Evolutionary conservation across 2,888 invertebrate species (phyloP).

Genomic region (Eupeodes latifasciatus): DNA sequence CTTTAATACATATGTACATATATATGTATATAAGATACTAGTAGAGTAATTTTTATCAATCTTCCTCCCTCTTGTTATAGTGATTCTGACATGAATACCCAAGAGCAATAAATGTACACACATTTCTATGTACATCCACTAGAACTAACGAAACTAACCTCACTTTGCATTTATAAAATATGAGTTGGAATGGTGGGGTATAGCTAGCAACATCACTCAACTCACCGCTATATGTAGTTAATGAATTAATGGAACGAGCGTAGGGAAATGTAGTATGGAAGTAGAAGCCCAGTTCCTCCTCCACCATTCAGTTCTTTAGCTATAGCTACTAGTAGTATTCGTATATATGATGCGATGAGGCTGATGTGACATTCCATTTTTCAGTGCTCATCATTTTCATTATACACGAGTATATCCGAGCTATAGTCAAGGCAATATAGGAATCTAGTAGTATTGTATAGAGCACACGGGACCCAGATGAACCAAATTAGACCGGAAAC

Average conservation of each 20-base stretch:
- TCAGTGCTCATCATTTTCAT: constrained; percentile 56
- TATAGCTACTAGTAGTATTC: not conserved
- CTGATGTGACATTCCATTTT: constrained; percentile 56
- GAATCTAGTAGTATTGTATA: not conserved
- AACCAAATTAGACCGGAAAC: constrained; percentile 76
- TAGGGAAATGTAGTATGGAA: constrained; percentile 27
- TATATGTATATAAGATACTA: not conserved
- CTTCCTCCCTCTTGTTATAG: not conserved
- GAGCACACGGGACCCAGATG: constrained; percentile 69
- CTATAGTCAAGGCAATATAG: constrained; percentile 8
- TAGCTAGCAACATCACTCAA: constrained; percentile 31
- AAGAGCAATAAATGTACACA: constrained; percentile 5
- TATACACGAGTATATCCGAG: not conserved
- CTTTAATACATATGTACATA: not conserved
- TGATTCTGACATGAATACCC: constrained; percentile 6
- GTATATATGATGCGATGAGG: not conserved
- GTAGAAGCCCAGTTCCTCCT: constrained; percentile 37
- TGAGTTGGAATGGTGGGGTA: constrained; percentile 22
- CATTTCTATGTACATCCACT: not conserved
- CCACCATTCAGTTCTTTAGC: not conserved
- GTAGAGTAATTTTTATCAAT: not conserved
- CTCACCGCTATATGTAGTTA: constrained; percentile 60
- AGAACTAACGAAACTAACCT: constrained; percentile 9
- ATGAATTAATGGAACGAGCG: constrained; percentile 68
- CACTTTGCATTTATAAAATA: constrained; percentile 54